phyloP scores from a whole-genome alignment of 2,888 invertebrate genomes.

The Himalopsyche japonica region DNA sequence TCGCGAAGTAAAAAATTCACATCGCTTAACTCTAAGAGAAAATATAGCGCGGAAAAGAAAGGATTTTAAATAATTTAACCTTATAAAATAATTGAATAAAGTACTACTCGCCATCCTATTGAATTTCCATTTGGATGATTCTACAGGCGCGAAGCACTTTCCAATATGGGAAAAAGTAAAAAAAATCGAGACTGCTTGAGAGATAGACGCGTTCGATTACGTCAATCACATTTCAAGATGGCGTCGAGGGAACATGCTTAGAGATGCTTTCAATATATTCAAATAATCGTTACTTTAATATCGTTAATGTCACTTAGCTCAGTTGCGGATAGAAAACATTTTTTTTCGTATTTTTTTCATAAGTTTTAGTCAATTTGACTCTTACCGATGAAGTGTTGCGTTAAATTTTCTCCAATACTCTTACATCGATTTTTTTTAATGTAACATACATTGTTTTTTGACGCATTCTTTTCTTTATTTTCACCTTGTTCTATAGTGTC shows the following conservation, averaged over 20 bases:
- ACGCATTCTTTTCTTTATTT: no score
- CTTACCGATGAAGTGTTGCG: no score
- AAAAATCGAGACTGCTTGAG: slow-evolving; percentile 4
- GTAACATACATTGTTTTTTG: no score
- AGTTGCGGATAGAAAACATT: no score
- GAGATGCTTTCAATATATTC: not conserved
- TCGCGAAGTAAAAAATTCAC: not conserved
- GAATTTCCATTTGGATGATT: slow-evolving; percentile 31
- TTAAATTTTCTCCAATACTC: no score
- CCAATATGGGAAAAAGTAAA: slow-evolving; percentile 18
- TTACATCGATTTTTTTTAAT: no score
- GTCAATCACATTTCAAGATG: slow-evolving; percentile 36
- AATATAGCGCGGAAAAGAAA: not conserved
- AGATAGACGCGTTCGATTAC: slow-evolving; percentile 34
- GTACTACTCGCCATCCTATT: slow-evolving; percentile 20
- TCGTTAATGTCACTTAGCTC: not conserved
- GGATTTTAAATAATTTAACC: not conserved
- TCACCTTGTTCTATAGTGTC: no score
- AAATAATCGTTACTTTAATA: not conserved
- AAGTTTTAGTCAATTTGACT: no score
- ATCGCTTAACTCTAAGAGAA: not conserved
- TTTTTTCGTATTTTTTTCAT: no score
- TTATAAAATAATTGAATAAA: slow-evolving; percentile 21
- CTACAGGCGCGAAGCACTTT: slow-evolving; percentile 14
- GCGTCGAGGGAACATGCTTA: not conserved